phyloP scores from a whole-genome alignment of 2,888 invertebrate species.

The Didymodactylos carnosus region DNA sequence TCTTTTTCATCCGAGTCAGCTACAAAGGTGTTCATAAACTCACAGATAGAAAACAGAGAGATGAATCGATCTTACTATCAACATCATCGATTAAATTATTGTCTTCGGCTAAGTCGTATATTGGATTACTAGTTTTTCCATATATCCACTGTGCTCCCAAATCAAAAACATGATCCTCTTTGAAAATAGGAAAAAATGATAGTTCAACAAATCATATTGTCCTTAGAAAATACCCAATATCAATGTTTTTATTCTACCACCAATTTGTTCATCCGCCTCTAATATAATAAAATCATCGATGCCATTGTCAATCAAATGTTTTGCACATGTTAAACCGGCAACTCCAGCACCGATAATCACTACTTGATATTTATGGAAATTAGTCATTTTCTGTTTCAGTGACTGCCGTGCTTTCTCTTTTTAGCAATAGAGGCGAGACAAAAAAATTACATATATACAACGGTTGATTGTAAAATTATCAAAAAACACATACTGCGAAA shows the following conservation, averaged over 20 bases:
- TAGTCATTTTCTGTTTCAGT: no score
- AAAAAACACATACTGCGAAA: no score
- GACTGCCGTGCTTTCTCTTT: no score
- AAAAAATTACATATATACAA: no score
- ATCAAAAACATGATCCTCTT: conserved; percentile 5
- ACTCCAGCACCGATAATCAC: conserved; percentile 11
- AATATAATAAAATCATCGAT: conserved; percentile 9
- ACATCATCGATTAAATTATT: not conserved
- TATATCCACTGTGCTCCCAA: conserved; percentile 10
- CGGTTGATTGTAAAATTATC: no score
- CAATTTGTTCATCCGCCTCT: not conserved
- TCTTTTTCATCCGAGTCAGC: not conserved
- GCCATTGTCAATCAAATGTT: not conserved
- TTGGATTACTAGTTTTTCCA: conserved; percentile 10
- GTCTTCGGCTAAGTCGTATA: conserved; percentile 1
- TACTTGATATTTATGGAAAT: no score
- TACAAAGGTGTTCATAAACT: not conserved
- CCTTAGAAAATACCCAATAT: not conserved
- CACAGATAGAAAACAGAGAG: not conserved
- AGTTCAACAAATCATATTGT: not conserved
- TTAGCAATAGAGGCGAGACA: no score
- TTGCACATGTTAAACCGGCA: conserved; percentile 5
- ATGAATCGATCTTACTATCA: not conserved
- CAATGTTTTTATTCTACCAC: conserved; percentile 2
- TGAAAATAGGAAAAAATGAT: not conserved